These are phyloP conservation scores for Orchesella flavescens DNA, from an alignment of 2,888 invertebrate species.

Conservation along the genomic window DNA sequence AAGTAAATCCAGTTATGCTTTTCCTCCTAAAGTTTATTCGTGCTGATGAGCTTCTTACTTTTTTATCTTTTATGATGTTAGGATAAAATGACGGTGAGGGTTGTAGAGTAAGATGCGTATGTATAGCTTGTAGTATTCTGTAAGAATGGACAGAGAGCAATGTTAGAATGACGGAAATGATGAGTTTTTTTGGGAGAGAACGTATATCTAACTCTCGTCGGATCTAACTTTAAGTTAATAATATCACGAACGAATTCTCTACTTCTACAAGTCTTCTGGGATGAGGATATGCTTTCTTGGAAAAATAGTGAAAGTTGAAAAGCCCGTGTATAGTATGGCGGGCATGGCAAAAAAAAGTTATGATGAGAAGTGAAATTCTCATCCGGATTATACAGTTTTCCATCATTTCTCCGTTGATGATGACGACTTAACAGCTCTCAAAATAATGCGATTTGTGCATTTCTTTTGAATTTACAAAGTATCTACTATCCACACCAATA, in stretches of 20 bases:
- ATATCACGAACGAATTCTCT: not conserved
- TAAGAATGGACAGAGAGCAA: not conserved
- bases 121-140: too few species aligned
- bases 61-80: slow-evolving; percentile 12
- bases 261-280: not conserved
- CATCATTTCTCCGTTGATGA: not conserved
- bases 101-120: too few species aligned
- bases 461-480: not conserved
- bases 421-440: not conserved
- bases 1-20: not conserved
- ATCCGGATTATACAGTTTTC: not conserved
- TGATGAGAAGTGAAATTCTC: not conserved
- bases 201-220: too few species aligned
- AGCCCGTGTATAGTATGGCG: not conserved
- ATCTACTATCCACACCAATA: too few species aligned
- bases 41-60: slow-evolving; percentile 11
- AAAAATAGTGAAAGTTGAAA: not conserved
- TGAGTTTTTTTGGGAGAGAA: not conserved
- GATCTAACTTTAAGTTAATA: slow-evolving; percentile 8
- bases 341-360: not conserved
- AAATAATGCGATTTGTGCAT: slow-evolving; percentile 12
- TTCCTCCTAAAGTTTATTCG: slow-evolving; percentile 17
- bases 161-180: slow-evolving; percentile 22
- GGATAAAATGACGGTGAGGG: not conserved
- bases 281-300: slow-evolving; percentile 1